Conservation (phyloP, 1,140 invertebrate species). For the Micrasema longulum region DNA sequence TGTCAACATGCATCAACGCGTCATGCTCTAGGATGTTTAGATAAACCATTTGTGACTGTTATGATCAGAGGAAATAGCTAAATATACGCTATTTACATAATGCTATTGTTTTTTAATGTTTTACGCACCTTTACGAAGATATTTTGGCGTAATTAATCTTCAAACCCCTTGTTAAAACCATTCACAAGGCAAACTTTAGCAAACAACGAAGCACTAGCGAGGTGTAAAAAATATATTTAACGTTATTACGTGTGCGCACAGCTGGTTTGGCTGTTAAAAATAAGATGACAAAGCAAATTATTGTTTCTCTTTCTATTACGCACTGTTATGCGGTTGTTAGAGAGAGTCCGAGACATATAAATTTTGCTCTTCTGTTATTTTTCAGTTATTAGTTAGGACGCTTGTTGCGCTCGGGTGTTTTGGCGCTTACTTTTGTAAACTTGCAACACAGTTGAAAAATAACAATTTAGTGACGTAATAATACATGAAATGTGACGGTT, state of each 20-base stretch:
- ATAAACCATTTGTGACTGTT: conserved; percentile 4
- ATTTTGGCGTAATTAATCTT: conserved; percentile 12
- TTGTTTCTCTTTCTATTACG: conserved; percentile 19
- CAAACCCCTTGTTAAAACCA: neutral
- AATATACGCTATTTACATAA: neutral
- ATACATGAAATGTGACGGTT: conserved; percentile 14
- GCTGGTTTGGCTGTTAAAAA: conserved; percentile 31
- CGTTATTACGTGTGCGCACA: conserved; percentile 21
- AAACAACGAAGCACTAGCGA: neutral
- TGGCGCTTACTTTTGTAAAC: conserved; percentile 27
- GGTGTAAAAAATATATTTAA: neutral
- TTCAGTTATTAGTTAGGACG: neutral
- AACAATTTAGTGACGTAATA: conserved; percentile 12
- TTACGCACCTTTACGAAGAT: neutral
- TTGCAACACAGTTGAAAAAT: neutral
- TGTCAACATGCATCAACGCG: conserved; percentile 26
- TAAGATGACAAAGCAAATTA: neutral
- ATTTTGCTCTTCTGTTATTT: neutral
- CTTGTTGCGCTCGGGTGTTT: conserved; percentile 26
- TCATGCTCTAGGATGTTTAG: neutral
- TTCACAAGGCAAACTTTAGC: conserved; percentile 3
- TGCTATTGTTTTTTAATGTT: neutral
- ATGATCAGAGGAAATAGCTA: neutral
- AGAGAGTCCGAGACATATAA: neutral
- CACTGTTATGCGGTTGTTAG: neutral